Percentiles rank a stretch among this genome's conserved stretches.
Evolutionary conservation across 1,140 invertebrate genomes (phyloP).

Genomic region (Agrilus planipennis): DNA sequence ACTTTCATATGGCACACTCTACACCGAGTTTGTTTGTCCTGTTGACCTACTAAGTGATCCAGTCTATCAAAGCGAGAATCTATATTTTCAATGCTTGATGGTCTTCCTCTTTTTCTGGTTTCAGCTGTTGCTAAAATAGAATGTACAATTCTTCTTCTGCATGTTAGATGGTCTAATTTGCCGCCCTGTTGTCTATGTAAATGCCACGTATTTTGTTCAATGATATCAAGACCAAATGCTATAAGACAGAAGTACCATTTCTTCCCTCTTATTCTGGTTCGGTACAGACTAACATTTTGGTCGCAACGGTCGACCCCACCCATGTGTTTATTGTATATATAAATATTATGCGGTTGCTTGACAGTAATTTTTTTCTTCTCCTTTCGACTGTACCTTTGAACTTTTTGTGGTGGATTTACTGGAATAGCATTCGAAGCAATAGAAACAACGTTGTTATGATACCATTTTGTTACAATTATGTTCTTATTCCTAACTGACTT

Average conservation of each 20-base stretch:
- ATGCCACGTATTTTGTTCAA: slow-evolving; percentile 8
- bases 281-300: slow-evolving; percentile 25
- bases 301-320: slow-evolving; percentile 23
- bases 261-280: slow-evolving; percentile 6
- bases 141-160: slow-evolving; percentile 3
- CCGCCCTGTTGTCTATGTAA: slow-evolving; percentile 6
- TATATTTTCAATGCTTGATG: slow-evolving; percentile 12
- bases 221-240: slow-evolving; percentile 20
- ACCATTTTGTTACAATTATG: slow-evolving; percentile 18
- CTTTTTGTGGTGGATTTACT: slow-evolving; percentile 13
- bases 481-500: slow-evolving; percentile 5
- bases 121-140: slow-evolving; percentile 7
- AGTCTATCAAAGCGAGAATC: slow-evolving; percentile 5
- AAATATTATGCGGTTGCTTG: slow-evolving; percentile 19
- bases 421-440: slow-evolving; percentile 14
- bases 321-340: slow-evolving; percentile 20
- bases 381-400: slow-evolving; percentile 13
- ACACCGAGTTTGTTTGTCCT: background rate
- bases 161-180: slow-evolving; percentile 11
- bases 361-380: slow-evolving; percentile 17
- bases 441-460: slow-evolving; percentile 18
- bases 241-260: slow-evolving; percentile 16
- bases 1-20: background rate
- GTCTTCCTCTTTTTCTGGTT: slow-evolving; percentile 25
- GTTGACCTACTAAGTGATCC: background rate